Conservation (phyloP, 2,888 invertebrate genomes). For the Agrochola lota region DNA sequence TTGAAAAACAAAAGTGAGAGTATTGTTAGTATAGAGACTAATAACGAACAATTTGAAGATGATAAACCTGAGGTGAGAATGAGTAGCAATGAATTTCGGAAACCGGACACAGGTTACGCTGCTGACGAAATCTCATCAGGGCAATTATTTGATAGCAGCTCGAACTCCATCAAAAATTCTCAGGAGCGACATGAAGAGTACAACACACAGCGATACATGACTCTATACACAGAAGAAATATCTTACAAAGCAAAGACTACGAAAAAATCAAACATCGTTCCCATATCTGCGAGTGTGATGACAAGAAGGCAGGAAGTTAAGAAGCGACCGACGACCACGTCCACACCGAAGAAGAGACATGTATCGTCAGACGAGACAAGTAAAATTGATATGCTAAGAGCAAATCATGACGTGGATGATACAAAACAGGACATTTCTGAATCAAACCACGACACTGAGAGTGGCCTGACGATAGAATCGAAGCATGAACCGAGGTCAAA, state of each 20-base stretch:
- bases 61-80: background rate
- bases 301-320: background rate
- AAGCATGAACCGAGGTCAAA: background rate
- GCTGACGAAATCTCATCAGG: background rate
- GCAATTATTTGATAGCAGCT: conserved; percentile 20
- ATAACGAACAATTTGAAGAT: background rate
- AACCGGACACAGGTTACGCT: background rate
- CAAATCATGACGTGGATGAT: background rate
- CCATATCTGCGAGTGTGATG: background rate
- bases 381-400: background rate
- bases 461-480: background rate
- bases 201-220: conserved; percentile 12
- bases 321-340: background rate
- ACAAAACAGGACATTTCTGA: background rate
- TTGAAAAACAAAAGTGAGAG: background rate
- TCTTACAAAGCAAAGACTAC: background rate
- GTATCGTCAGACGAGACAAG: background rate
- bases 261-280: conserved; percentile 1
- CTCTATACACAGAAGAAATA: conserved; percentile 23
- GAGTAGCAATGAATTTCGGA: background rate
- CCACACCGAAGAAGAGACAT: background rate
- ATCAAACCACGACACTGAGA: background rate
- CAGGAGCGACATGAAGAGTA: background rate
- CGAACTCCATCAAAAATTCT: conserved; percentile 26
- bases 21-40: background rate